Conservation (phyloP, 2,797 vertebrate genomes). For the Phoxinus dragarum region DNA sequence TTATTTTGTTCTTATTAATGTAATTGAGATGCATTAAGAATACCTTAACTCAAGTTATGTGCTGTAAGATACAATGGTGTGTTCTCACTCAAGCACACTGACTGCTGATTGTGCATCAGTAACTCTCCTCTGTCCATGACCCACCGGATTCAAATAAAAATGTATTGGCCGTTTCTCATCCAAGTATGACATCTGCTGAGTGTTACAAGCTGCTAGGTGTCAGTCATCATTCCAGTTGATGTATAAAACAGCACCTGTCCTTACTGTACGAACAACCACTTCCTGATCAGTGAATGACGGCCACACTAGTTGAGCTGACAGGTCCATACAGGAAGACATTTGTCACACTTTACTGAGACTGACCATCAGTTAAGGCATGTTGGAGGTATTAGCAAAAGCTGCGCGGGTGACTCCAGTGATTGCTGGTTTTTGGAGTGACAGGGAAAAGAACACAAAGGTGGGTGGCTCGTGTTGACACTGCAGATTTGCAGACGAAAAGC, state of each 20-base stretch:
- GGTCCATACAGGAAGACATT: constrained; percentile 10
- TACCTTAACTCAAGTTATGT: neutral
- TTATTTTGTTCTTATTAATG: neutral
- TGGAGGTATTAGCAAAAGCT: neutral
- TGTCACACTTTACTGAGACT: constrained; percentile 34
- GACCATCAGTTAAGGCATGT: neutral
- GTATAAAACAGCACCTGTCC: constrained; percentile 32
- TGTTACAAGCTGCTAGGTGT: constrained; percentile 7
- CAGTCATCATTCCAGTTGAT: constrained; percentile 14
- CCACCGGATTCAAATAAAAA: constrained; percentile 22
- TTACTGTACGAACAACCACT: neutral
- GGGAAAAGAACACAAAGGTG: neutral
- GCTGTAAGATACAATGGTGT: neutral
- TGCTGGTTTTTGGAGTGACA: constrained; percentile 1
- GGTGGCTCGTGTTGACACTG: constrained; percentile 36
- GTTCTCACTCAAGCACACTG: neutral
- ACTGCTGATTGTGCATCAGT: constrained; percentile 5
- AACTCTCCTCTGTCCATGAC: constrained; percentile 17
- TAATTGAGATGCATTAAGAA: neutral
- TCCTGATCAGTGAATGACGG: neutral
- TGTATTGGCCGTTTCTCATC: constrained; percentile 8
- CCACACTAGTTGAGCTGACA: constrained; percentile 17
- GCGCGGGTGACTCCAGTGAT: neutral
- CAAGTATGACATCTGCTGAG: constrained; percentile 8
- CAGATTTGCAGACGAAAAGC: constrained; percentile 31